These are phyloP conservation scores for Apogon hyalosoma DNA, from an alignment of 2,797 vertebrate species.

Conservation along the genomic window DNA sequence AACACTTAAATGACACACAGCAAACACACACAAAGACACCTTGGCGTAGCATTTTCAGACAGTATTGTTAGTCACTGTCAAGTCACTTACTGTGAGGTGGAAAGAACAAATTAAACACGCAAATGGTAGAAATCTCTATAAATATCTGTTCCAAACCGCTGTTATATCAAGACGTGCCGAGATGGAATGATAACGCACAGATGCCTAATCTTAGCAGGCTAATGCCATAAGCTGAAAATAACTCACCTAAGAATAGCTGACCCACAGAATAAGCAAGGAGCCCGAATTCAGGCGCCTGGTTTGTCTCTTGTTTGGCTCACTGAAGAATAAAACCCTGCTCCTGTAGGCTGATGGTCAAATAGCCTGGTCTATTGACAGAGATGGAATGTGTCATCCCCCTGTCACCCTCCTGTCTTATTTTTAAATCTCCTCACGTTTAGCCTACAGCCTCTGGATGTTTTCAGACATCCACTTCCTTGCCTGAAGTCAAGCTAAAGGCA, in stretches of 20 bases:
- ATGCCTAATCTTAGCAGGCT: constrained; percentile 98
- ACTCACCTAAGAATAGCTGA: constrained; percentile 99
- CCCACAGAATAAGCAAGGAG: constrained; percentile 93
- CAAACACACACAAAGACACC: constrained; percentile 32
- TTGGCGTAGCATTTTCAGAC: constrained; percentile 31
- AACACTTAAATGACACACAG: constrained; percentile 22
- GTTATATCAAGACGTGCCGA: constrained; percentile 95
- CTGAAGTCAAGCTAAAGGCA: constrained; percentile 24
- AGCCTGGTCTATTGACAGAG: constrained; percentile 65
- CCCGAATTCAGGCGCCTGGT: constrained; percentile 69
- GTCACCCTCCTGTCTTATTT: constrained; percentile 51
- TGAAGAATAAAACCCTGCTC: constrained; percentile 38
- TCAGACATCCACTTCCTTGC: constrained; percentile 23
- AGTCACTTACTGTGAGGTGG: constrained; percentile 59
- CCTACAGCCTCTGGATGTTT: constrained; percentile 38
- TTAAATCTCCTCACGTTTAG: constrained; percentile 55
- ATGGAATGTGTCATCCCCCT: constrained; percentile 62
- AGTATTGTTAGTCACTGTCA: constrained; percentile 61
- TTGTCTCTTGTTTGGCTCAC: constrained; percentile 75
- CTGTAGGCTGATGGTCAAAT: constrained; percentile 47
- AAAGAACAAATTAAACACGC: constrained; percentile 89
- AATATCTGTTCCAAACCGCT: constrained; percentile 93
- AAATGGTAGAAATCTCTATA: constrained; percentile 92
- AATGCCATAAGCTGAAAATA: constrained; percentile 99
- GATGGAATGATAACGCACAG: constrained; percentile 96